Conservation (phyloP, 1,140 invertebrate genomes). For the Calliphora vicina region DNA sequence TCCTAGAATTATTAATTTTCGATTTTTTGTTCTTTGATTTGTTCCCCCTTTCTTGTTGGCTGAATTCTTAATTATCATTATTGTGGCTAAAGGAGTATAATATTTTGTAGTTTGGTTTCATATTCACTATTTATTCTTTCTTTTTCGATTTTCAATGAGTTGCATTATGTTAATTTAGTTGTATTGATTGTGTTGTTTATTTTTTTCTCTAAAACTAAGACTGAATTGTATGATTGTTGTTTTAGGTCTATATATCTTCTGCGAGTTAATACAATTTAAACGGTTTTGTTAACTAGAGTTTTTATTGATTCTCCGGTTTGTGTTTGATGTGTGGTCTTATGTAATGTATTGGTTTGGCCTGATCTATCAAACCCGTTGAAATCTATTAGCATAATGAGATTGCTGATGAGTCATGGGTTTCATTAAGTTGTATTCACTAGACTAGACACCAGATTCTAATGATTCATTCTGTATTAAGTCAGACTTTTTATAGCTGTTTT, state of each 20-base stretch:
- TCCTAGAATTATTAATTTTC: slow-evolving; percentile 28
- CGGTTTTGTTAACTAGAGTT: neutral
- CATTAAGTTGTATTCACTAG: neutral
- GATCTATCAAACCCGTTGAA: neutral
- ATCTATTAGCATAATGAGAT: neutral
- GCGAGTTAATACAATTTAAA: neutral
- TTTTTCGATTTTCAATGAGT: neutral
- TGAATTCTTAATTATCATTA: neutral
- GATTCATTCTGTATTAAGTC: neutral
- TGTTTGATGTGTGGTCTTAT: slow-evolving; percentile 6
- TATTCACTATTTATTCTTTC: neutral
- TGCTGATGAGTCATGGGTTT: neutral
- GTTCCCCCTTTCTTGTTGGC: neutral
- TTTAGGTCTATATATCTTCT: neutral
- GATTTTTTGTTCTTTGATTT: neutral
- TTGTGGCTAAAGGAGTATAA: neutral
- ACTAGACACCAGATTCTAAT: neutral
- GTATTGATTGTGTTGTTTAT: neutral
- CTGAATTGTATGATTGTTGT: too few species aligned
- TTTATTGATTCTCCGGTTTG: neutral
- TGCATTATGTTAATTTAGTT: slow-evolving; percentile 12
- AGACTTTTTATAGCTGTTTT: neutral
- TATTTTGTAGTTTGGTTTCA: too few species aligned
- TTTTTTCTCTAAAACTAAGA: too few species aligned
- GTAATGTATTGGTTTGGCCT: neutral